Evolutionary conservation across 1,140 invertebrate species (phyloP), one percentile per base, ranked within the genome.

Genomic region (Colletes latitarsis): DNA sequence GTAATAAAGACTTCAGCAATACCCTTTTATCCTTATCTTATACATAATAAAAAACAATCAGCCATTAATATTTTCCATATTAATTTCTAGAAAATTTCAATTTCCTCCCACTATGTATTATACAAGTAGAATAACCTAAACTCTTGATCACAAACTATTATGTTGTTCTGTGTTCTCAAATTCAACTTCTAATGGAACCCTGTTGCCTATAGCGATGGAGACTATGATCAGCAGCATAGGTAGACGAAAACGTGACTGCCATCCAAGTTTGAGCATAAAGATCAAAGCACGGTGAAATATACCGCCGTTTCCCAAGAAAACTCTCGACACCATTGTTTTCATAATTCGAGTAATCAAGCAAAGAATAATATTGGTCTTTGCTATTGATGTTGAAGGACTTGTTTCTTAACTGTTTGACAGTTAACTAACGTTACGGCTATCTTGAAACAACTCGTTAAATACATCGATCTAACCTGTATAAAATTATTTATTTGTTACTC

Each of bases 211-310:
- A 0, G 94, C 94, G 79, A 95, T 92, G 67, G 95, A 93, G 4
- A 92, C 92, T 46, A 95, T 92, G 8, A 94, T 89, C 14, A 95
- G 92, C 0, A 95, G 88, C 43, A 94, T 90, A 4, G 95, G 95
- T n/a, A 96, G 79, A 66, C 94, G 92, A 63, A 95, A 90, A 30
- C 94, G 92, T 9, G 94, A 94, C 69, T 94, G 92, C 95, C 95
- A 96, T 6, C 95, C 95, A 39, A 95, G 91, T 46, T 93, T 91
- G 19, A 96, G 90, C 88, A 95, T 93, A 67, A 95, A 95, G 21
- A 94, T 88, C 21, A 93, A 68, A 0, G 90, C 81, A 41, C 87
- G 84, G 81, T 93, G 92, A 79, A 93, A 82, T 14, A 86, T 89
- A 1, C 91, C 92, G 6, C 90, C 88, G 15, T 69, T 90, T 57